These are phyloP conservation scores for Emydura subglobosa DNA, from an alignment of 2,113 vertebrate species.

Conservation along the genomic window DNA sequence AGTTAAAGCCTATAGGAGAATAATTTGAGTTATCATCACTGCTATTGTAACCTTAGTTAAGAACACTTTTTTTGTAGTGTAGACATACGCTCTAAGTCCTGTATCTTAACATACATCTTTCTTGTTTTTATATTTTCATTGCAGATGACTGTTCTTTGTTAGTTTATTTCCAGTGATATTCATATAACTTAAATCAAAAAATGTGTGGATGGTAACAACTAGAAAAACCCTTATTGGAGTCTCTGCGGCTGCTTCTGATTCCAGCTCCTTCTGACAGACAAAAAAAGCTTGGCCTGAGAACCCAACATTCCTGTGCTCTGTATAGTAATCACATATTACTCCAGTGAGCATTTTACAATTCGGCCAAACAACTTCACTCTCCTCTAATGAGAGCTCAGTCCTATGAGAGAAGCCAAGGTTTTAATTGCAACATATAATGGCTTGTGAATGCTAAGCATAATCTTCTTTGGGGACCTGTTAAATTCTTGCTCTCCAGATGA, in stretches of 20 bases:
- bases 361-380: neutral
- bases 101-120: neutral
- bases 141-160: neutral
- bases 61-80: neutral
- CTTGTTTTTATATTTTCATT: neutral
- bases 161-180: neutral
- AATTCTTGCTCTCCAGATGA: neutral
- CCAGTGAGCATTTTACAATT: neutral
- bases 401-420: neutral
- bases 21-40: neutral
- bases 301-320: neutral
- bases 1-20: neutral
- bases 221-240: neutral
- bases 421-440: neutral
- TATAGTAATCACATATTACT: slow-evolving; percentile 11
- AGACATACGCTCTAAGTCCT: neutral
- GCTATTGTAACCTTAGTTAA: neutral
- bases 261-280: neutral
- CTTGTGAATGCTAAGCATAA: slow-evolving; percentile 13
- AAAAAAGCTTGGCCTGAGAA: neutral
- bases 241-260: neutral
- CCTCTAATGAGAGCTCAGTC: neutral
- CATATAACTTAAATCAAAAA: neutral
- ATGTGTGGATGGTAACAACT: neutral
- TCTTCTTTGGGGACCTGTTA: slow-evolving; percentile 40